Conservation (phyloP, 2,113 vertebrate genomes). For the Donacobius atricapilla region DNA sequence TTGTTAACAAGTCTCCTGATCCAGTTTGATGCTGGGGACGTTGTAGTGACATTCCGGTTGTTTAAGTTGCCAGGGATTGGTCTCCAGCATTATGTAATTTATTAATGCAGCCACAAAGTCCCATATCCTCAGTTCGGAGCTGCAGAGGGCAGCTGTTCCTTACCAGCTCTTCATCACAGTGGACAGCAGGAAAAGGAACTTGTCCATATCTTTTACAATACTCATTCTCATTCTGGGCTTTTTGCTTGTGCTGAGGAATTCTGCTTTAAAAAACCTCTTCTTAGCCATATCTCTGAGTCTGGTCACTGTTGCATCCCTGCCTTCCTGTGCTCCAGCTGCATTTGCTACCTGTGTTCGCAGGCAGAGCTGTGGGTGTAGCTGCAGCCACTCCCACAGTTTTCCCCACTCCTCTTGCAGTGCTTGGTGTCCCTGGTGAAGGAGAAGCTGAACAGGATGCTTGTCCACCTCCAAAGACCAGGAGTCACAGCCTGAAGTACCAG, state of each 20-base stretch:
- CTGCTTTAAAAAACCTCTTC: background rate
- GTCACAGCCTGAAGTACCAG: background rate
- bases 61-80: background rate
- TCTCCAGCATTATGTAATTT: background rate
- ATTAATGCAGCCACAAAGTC: background rate
- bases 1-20: background rate
- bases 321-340: background rate
- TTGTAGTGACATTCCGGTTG: background rate
- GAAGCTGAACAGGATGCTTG: background rate
- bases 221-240: background rate
- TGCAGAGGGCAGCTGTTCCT: background rate
- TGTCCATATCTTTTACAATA: background rate
- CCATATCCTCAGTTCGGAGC: background rate
- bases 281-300: background rate
- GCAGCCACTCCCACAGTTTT: background rate
- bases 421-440: background rate
- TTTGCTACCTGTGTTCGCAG: background rate
- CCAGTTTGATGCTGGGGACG: background rate
- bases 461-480: background rate
- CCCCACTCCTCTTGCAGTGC: background rate
- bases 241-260: background rate
- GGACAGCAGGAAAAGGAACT: background rate
- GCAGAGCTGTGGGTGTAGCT: background rate
- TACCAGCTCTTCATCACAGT: background rate
- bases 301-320: background rate